Percentiles rank a stretch among this genome's conserved stretches.
These are phyloP conservation scores for Megalonaias nervosa DNA, from an alignment of 1,140 invertebrate species.

Conservation along the genomic window DNA sequence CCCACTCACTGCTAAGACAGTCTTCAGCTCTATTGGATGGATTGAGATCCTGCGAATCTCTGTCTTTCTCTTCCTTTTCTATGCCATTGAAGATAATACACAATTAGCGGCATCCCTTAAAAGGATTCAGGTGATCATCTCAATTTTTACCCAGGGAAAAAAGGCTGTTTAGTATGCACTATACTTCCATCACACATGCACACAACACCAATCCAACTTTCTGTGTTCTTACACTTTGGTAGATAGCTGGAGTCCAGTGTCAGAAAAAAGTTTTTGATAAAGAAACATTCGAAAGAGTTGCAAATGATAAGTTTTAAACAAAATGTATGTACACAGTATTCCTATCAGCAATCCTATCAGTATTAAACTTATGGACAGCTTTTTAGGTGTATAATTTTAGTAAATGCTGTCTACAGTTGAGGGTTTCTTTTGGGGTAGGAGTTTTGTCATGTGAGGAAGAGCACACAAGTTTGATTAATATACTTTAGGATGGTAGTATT, in stretches of 20 bases:
- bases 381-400: too few species aligned
- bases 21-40: conserved; percentile 18
- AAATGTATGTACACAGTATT: too few species aligned
- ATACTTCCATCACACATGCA: not conserved
- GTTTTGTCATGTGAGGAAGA: too few species aligned
- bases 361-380: not conserved
- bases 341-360: too few species aligned
- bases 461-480: too few species aligned
- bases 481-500: too few species aligned
- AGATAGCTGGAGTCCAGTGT: not conserved
- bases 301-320: not conserved
- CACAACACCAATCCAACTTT: not conserved
- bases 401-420: too few species aligned
- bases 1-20: conserved; percentile 1
- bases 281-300: not conserved
- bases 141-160: not conserved
- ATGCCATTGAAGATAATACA: conserved; percentile 20
- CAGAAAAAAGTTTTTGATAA: not conserved
- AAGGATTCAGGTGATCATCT: conserved; percentile 14
- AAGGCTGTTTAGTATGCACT: too few species aligned
- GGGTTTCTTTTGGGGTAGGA: too few species aligned
- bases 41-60: conserved; percentile 9
- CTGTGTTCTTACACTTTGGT: not conserved
- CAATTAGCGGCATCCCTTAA: conserved; percentile 12
- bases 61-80: conserved; percentile 23